Base-by-base conservation (phyloP, 1,140 invertebrate genomes). In the Augochlora pura region DNA sequence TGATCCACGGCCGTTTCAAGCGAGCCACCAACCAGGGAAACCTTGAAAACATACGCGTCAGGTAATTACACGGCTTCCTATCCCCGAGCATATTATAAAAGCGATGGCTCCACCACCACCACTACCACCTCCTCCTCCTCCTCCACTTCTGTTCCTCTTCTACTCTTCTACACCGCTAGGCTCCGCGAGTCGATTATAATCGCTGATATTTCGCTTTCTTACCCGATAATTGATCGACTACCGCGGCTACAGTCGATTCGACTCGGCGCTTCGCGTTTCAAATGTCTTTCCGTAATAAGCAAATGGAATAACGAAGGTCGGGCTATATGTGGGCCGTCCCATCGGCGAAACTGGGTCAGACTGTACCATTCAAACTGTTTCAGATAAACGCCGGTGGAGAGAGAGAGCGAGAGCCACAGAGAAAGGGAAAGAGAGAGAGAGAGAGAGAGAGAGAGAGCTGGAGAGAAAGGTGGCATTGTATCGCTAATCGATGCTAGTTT, bases 41-140 rank as follows among this genome's bases (percentile, higher is more conserved):
- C 76, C 76, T 77, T 77, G 76, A 71, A 77, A 77, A 63, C 59
- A 71, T 71, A 32, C 6, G 76, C 62, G 76, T 72, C 76, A 77
- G 68, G 76, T 63, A 77, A 77, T 77, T 72, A 71, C 68, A 77
- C 76, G 76, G 68, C 76, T 77, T 77, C 76, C 14, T 57, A n/a
- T 57, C 38, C 21, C 12, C 23, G 46, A 54, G 32, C 25, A 54
- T 54, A 72, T 49, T 64, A 38, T 62, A 64, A 64, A 70, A 49
- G 46, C 52, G 46, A 16, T 21, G 18, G n/a, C 21, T 57, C 21
- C 21, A 6, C 21, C 38, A 1, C 2, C 42, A 10, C 42, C 42
- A 10, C 39, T 10, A 9, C 39, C 39, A 9, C 39, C 10, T 46
- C 42, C 42, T 46, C 12, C 42, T 46, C 42, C 10, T 46, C 2